These are phyloP conservation scores for Turnix velox DNA, from an alignment of 2,113 vertebrate species.

Conservation along the genomic window DNA sequence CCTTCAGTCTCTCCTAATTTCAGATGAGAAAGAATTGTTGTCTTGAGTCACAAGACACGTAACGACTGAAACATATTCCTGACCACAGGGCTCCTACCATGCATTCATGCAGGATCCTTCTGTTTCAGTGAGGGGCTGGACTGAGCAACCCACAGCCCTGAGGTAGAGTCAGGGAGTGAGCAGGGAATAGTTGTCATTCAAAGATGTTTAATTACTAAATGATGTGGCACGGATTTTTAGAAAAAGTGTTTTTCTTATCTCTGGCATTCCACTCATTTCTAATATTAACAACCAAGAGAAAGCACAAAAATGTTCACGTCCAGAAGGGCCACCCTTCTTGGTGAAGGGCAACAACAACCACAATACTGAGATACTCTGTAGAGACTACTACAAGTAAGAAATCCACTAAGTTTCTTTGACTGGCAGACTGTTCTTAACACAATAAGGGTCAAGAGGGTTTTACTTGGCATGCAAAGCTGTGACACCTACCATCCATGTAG, in stretches of 20 bases:
- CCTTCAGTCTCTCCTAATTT: background rate
- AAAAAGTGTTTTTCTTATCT: background rate
- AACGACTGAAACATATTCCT: background rate
- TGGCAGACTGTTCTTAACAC: background rate
- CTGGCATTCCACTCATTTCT: no score
- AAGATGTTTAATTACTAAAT: background rate
- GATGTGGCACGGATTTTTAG: background rate
- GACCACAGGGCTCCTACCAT: background rate
- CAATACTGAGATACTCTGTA: background rate
- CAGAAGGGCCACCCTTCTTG: background rate
- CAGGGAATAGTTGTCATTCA: background rate
- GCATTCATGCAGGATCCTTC: background rate
- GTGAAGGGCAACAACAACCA: background rate
- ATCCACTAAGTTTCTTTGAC: background rate
- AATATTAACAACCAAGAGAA: background rate
- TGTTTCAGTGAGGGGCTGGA: background rate
- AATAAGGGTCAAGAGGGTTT: background rate
- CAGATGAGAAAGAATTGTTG: background rate
- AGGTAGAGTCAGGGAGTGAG: background rate
- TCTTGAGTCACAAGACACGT: background rate
- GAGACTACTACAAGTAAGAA: background rate
- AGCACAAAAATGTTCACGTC: background rate
- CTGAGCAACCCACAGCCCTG: background rate
- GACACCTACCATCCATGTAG: conserved; percentile 89
- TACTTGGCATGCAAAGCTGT: background rate